Evolutionary conservation across 2,113 vertebrate species (phyloP).

Genomic region (Sus scrofa): DNA sequence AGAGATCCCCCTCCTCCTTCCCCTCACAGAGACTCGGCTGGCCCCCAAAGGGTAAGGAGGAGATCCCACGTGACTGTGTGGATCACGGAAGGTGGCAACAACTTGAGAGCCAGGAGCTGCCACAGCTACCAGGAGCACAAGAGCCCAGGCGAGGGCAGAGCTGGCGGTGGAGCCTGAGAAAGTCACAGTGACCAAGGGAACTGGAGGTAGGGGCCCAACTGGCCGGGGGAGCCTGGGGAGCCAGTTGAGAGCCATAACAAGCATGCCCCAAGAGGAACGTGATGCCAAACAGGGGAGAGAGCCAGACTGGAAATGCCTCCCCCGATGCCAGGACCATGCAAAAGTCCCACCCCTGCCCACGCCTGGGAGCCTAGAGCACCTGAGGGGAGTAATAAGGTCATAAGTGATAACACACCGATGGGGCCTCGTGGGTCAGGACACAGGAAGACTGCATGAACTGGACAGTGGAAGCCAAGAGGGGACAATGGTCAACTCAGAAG

Average conservation of each 20-base stretch:
- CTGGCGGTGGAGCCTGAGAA: background rate
- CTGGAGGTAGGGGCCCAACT: background rate
- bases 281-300: background rate
- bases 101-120: background rate
- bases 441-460: background rate
- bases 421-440: background rate
- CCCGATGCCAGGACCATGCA: background rate
- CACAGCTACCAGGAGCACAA: background rate
- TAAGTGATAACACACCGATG: background rate
- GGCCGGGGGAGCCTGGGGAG: background rate
- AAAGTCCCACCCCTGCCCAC: background rate
- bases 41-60: background rate
- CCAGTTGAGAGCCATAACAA: background rate
- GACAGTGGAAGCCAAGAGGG: background rate
- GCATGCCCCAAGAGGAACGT: too few relatives aligned
- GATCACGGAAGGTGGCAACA: background rate
- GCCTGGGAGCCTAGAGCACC: background rate
- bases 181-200: background rate
- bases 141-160: background rate
- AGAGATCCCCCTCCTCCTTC: too few relatives aligned
- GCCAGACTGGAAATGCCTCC: background rate
- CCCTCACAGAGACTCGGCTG: accelerated
- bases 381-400: background rate
- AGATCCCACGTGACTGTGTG: background rate
- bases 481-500: background rate